Evolutionary conservation across 2,888 invertebrate species (phyloP), one percentile per base, ranked within the genome.

Genomic region (Lasioglossum oenotherae): DNA sequence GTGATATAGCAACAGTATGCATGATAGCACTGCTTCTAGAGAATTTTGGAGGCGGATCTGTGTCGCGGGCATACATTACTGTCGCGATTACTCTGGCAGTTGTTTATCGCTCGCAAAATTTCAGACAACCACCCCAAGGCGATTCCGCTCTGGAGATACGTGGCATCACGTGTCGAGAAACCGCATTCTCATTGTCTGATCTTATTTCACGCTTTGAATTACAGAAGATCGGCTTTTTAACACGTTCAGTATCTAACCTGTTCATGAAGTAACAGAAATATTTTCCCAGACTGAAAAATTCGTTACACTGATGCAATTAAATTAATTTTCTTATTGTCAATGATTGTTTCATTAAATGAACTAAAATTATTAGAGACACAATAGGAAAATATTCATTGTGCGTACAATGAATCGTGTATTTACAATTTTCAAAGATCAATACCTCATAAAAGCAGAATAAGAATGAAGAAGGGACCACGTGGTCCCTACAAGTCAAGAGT

Each of bases 61-160:
- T 67, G 46, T 76, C 64, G 27, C 67, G 16, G 31, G 75, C 75
- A 77, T 73, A 78, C 23, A 73, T 81, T 67, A 74, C 79, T 78
- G 80, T 82, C 83, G 77, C 86, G 82, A 88, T 90, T 87, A 87
- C 80, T 82, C 44, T 78, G 78, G 81, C 80, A 80, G 82, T 88
- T 87, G 87, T 90, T 90, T 90, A 88, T 87, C 64, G 84, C 78
- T 85, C 53, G 87, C 53, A 80, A 86, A 90, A 90, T 87, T 81
- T 80, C 80, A 44, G 46, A 44, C 57, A 53, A 16, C 64, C 44
- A 57, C 27, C 41, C 77, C 35, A 14, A 19, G 67, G 35, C 38
- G 71, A 44, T 60, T 79, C 41, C 74, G 64, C 35, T 53, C 60
- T 23, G 53, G 75, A 67, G 81, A 84, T 88, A 84, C 81, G 78